phyloP scores from a whole-genome alignment of 2,797 vertebrate species.

The Platyrinchus mystaceus region DNA sequence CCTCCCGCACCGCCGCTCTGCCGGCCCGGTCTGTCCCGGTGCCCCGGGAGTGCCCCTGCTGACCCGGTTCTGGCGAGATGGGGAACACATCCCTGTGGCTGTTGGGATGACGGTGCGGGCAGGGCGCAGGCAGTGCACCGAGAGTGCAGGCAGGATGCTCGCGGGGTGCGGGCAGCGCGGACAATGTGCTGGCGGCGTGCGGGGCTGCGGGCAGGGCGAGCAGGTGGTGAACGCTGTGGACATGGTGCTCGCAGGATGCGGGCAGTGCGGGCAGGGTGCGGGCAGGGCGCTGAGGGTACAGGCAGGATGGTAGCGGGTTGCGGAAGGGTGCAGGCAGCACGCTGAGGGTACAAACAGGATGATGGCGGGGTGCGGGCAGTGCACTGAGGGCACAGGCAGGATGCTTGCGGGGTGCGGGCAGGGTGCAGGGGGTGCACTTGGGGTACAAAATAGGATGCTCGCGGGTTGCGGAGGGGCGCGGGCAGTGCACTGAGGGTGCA shows the following conservation, averaged over 20 bases:
- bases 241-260: neutral
- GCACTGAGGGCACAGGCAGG: neutral
- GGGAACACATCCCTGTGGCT: neutral
- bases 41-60: neutral
- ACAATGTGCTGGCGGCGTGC: neutral
- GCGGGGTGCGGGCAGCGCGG: neutral
- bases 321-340: no score
- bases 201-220: neutral
- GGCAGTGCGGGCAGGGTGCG: neutral
- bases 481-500: neutral
- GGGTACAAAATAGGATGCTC: neutral
- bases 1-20: neutral
- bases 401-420: neutral
- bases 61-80: neutral
- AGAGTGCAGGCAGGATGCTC: neutral
- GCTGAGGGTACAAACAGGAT: no score
- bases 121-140: neutral
- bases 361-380: neutral
- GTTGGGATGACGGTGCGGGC: neutral
- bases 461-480: neutral
- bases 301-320: neutral
- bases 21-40: neutral
- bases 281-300: neutral
- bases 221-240: neutral
- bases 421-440: accelerated